Percentiles rank a stretch among this genome's conserved stretches.
phyloP scores from a whole-genome alignment of 2,888 invertebrate genomes.

The Saturnia japonica region DNA sequence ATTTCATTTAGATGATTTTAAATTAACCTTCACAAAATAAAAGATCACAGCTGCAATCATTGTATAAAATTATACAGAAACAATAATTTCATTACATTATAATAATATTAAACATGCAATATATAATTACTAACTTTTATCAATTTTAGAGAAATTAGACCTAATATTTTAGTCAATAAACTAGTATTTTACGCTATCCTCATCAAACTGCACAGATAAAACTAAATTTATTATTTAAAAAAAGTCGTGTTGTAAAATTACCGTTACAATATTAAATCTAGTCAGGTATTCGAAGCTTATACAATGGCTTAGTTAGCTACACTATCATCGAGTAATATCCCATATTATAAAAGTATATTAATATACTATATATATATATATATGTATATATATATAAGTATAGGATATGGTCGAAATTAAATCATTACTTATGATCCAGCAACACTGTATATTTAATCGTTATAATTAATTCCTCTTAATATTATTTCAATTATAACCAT shows the following conservation, averaged over 20 bases:
- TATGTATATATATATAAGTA: too few species aligned
- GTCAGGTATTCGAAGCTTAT: constrained; percentile 55
- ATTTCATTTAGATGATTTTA: background rate
- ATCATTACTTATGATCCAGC: constrained; percentile 2
- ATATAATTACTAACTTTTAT: background rate
- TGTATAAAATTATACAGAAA: background rate
- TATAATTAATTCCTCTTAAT: background rate
- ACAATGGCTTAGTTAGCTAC: constrained; percentile 39
- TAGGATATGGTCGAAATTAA: constrained; percentile 19
- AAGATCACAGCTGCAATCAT: constrained; percentile 1
- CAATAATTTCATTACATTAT: background rate
- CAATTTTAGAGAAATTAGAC: constrained; percentile 27
- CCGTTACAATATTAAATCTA: constrained; percentile 44
- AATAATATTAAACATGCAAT: background rate
- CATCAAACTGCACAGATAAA: constrained; percentile 21
- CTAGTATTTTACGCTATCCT: constrained; percentile 28
- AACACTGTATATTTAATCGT: background rate
- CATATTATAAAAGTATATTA: constrained; percentile 28
- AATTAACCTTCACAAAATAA: background rate
- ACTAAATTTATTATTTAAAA: background rate
- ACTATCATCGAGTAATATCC: constrained; percentile 32
- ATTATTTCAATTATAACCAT: background rate
- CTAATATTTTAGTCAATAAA: constrained; percentile 17
- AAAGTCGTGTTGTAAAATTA: constrained; percentile 9
- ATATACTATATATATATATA: too few species aligned